Conservation (phyloP, 2,113 vertebrate species). For the Rafetus swinhoei region DNA sequence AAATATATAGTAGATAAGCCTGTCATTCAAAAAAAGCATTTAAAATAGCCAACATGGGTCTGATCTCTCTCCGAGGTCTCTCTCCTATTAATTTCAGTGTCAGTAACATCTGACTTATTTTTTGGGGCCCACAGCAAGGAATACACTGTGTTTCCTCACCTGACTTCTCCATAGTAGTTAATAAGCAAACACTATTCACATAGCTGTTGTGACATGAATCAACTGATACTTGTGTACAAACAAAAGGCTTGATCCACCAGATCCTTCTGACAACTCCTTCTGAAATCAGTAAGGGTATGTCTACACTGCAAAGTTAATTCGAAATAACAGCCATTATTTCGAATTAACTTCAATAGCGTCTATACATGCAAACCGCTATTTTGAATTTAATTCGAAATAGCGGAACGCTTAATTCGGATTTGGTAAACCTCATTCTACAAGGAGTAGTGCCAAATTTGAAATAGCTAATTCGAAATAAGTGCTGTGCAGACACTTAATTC, state of each 20-base stretch:
- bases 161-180: background rate
- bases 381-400: no score
- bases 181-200: background rate
- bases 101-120: background rate
- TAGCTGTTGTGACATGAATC: background rate
- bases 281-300: background rate
- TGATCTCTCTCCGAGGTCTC: background rate
- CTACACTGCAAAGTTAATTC: no score
- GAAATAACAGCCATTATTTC: no score
- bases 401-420: no score
- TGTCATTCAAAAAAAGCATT: background rate
- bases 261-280: background rate
- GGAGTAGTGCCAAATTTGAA: no score
- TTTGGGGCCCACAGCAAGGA: background rate
- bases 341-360: no score
- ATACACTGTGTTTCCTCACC: background rate
- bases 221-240: background rate
- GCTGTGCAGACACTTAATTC: no score
- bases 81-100: background rate
- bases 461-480: no score
- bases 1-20: background rate
- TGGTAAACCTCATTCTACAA: no score
- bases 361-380: no score
- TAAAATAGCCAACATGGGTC: fast-evolving
- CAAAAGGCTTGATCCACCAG: background rate